Conservation (phyloP, 1,140 invertebrate genomes). For the Dufourea novaeangliae region DNA sequence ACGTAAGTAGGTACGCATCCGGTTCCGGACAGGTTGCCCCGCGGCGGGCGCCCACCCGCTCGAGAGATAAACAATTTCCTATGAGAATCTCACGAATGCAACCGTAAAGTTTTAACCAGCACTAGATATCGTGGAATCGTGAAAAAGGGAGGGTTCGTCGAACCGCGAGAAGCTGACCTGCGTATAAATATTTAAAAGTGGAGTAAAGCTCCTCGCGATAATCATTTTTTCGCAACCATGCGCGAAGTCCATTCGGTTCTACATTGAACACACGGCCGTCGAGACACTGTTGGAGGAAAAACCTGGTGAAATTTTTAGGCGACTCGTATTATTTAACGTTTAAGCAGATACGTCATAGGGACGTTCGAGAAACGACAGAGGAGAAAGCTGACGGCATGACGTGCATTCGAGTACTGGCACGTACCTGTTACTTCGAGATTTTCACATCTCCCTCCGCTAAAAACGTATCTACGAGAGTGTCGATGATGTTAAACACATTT, state of each 20-base stretch:
- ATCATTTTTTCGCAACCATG: neutral
- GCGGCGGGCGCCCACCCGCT: neutral
- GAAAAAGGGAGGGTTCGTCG: constrained; percentile 20
- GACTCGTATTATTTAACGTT: neutral
- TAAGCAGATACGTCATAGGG: neutral
- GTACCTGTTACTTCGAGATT: constrained; percentile 34
- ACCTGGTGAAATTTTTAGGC: neutral
- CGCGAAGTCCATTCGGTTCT: neutral
- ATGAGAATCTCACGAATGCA: neutral
- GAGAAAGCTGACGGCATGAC: constrained; percentile 55
- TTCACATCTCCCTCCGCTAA: constrained; percentile 3
- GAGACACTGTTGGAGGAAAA: neutral
- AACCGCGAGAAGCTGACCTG: neutral
- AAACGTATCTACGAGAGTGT: neutral
- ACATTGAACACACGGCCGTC: no score
- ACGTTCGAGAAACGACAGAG: constrained; percentile 12
- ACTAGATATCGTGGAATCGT: constrained; percentile 10
- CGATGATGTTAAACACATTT: neutral
- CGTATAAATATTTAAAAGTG: constrained; percentile 40
- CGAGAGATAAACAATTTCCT: constrained; percentile 37
- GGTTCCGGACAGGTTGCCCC: constrained; percentile 17
- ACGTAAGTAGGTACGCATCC: constrained; percentile 38
- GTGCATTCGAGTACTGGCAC: constrained; percentile 24
- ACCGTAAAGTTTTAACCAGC: neutral
- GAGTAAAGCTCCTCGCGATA: neutral